phyloP scores from a whole-genome alignment of 2,888 invertebrate species.

The Liopterus haemorrhoidalis region DNA sequence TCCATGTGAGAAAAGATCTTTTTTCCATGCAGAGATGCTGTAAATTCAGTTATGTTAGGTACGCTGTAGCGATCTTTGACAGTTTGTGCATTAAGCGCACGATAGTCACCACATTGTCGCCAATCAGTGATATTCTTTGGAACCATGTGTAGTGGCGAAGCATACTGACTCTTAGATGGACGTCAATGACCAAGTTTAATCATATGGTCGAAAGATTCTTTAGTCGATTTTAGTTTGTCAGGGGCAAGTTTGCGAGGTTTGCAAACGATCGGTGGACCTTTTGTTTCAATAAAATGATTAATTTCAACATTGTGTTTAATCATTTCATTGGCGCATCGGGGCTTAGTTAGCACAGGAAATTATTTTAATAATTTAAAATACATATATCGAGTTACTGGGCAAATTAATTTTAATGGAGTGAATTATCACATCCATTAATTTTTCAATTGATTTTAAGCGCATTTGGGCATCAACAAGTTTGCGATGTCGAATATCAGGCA shows the following conservation, averaged over 20 bases:
- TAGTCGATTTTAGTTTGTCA: constrained; percentile 35
- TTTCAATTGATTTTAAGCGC: too few species aligned
- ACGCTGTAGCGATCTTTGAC: constrained; percentile 45
- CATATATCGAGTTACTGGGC: too few species aligned
- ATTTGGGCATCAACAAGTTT: too few species aligned
- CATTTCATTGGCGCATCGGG: constrained; percentile 14
- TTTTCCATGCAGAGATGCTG: constrained; percentile 32
- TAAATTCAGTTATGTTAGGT: constrained; percentile 38
- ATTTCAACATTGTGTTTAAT: constrained; percentile 28
- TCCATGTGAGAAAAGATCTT: constrained; percentile 37
- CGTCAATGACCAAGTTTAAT: constrained; percentile 31
- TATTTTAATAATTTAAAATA: constrained; percentile 1
- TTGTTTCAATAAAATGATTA: constrained; percentile 32
- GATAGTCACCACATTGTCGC: constrained; percentile 41
- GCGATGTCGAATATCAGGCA: too few species aligned
- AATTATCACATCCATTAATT: too few species aligned
- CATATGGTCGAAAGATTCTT: constrained; percentile 30
- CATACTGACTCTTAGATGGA: constrained; percentile 33
- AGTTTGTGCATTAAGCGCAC: constrained; percentile 41
- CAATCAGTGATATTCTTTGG: constrained; percentile 36
- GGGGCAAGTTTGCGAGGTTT: constrained; percentile 38
- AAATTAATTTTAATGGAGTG: too few species aligned
- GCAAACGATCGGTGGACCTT: constrained; percentile 31
- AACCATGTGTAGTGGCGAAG: constrained; percentile 38
- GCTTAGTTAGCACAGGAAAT: constrained; percentile 2